Evolutionary conservation across 2,113 vertebrate genomes (phyloP), one percentile per base, ranked within the genome.

Genomic region (Hippocampus comes): DNA sequence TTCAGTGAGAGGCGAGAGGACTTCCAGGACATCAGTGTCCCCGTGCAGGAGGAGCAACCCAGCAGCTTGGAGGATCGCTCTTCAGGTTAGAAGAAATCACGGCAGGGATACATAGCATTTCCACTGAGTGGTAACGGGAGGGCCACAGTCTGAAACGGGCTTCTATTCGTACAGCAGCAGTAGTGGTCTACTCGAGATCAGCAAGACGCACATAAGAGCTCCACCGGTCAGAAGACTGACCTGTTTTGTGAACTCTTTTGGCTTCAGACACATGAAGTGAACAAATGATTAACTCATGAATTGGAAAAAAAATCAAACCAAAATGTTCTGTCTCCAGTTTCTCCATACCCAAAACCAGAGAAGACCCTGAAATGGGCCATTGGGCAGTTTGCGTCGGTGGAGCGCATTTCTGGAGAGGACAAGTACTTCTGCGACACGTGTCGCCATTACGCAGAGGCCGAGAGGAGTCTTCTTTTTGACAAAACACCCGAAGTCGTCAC

Each of bases 401-500:
- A 99, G 87, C 95, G 97, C 81, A 97, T 99, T 74, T 95, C 96
- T 51, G 97, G 97, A 57, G 94, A 98, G 87, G 97, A 99, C 84
- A 99, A 99, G 74, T 99, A 99, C 81, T 99, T 98, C 91, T 99
- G 97, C 76, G 97, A 99, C 87, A 98, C 95, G 34, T 99, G 97
- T 79, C 94, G 90, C 73, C 97, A 99, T 80, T 99, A 99, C 89
- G 93, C 97, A 0, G 97, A 99, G 91, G 97, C 97, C 0, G 97
- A 99, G 85, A 92, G 97, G 74, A 98, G 97, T 87, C 95, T 99
- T 66, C 83, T 99, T 72, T 99, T 99, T 78, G 96, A 98, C 82
- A 98, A 97, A 91, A 98, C 97, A 76, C 96, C 97, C 6, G 95
- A 98, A 89, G 94, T 98, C 46, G 92, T 99, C 88, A 99, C 96